Evolutionary conservation across 2,888 invertebrate genomes (phyloP).

Genomic region (Tinea semifulvella): DNA sequence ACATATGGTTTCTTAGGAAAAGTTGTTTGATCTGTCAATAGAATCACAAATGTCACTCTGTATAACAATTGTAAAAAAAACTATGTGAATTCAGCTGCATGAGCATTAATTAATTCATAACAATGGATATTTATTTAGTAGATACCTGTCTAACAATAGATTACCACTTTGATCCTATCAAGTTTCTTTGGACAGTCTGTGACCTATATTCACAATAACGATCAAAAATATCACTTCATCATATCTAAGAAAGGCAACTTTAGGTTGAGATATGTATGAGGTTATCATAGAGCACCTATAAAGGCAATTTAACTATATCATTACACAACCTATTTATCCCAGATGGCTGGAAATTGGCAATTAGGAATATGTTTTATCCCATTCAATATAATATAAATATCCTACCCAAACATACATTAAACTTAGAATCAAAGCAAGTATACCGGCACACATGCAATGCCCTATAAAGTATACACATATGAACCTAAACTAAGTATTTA

Average conservation of each 20-base stretch:
- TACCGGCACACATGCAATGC: conserved; percentile 45
- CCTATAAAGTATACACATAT: conserved; percentile 22
- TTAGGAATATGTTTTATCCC: background rate
- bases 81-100: too few species aligned
- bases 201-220: conserved; percentile 35
- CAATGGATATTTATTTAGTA: background rate
- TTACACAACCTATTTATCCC: background rate
- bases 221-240: conserved; percentile 51
- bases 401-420: conserved; percentile 54
- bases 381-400: conserved; percentile 37
- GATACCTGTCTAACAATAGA: conserved; percentile 4
- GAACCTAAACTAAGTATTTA: conserved; percentile 48
- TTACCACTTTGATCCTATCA: conserved; percentile 1
- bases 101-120: too few species aligned
- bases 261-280: conserved; percentile 60
- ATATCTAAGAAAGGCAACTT: conserved; percentile 64
- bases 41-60: too few species aligned
- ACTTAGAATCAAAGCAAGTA: conserved; percentile 47
- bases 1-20: too few species aligned
- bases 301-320: conserved; percentile 39
- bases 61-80: too few species aligned
- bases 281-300: conserved; percentile 57
- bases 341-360: background rate
- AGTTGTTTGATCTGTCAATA: too few species aligned
- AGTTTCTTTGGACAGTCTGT: conserved; percentile 36